Evolutionary conservation across 2,113 vertebrate species (phyloP).

Genomic region (Lanius ludovicianus): DNA sequence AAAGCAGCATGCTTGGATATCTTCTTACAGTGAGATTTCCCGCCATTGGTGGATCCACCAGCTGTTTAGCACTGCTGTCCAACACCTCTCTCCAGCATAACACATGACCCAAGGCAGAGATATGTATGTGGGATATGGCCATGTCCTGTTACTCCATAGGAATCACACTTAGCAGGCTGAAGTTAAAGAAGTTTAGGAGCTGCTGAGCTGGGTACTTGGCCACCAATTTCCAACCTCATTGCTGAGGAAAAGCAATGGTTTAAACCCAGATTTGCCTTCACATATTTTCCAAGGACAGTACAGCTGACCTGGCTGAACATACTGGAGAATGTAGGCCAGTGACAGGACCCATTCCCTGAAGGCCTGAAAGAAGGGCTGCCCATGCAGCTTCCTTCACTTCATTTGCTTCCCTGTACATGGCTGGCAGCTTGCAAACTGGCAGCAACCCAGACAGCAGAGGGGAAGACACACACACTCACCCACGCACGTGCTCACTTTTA

Average conservation of each 20-base stretch:
- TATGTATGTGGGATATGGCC: background rate
- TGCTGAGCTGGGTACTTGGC: background rate
- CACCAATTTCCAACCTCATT: background rate
- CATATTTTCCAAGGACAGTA: background rate
- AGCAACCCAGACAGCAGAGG: constrained; percentile 4
- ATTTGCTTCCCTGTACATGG: background rate
- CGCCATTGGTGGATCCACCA: background rate
- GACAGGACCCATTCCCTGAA: constrained; percentile 6
- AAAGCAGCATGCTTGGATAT: background rate
- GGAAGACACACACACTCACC: background rate
- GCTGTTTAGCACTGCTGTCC: background rate
- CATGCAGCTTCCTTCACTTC: background rate
- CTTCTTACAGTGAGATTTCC: background rate
- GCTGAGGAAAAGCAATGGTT: background rate
- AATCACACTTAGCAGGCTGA: background rate
- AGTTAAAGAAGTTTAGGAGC: background rate
- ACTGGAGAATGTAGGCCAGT: background rate
- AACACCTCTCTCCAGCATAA: background rate
- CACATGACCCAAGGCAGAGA: background rate
- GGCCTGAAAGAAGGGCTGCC: background rate
- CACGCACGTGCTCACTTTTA: background rate
- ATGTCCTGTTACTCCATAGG: background rate
- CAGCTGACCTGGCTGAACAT: background rate
- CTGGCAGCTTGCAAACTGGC: constrained; percentile 56
- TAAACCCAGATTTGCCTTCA: background rate